These are phyloP conservation scores for Mesocentrotus franciscanus DNA, from an alignment of 53 echinoderm and acorn worm species.

Conservation along the genomic window DNA sequence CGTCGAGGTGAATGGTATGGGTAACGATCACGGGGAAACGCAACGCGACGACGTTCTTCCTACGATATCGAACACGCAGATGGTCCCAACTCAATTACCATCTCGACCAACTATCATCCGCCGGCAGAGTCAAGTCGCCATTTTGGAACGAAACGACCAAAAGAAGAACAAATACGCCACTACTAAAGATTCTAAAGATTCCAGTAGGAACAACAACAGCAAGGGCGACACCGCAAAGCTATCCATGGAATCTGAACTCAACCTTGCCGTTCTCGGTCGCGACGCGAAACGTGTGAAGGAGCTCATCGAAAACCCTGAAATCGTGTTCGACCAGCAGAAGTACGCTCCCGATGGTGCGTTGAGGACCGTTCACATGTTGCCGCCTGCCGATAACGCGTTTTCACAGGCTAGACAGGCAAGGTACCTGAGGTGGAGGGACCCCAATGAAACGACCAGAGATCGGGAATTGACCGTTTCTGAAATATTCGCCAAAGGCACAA, in stretches of 20 bases:
- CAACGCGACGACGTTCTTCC: conserved; percentile 29
- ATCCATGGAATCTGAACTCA: conserved; percentile 14
- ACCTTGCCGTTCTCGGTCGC: conserved; percentile 19
- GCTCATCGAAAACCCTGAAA: conserved; percentile 78
- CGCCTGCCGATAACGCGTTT: conserved; percentile 75
- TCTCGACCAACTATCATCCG: conserved; percentile 53
- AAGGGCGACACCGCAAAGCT: conserved; percentile 29
- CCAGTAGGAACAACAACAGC: background rate
- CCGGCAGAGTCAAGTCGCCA: conserved; percentile 62
- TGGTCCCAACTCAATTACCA: conserved; percentile 22
- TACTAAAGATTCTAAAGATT: background rate
- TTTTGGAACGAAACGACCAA: conserved; percentile 58
- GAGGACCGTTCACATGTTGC: conserved; percentile 90
- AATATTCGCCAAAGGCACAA: conserved; percentile 71
- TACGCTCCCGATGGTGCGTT: conserved; percentile 96
- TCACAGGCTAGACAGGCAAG: conserved; percentile 87
- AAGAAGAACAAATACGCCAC: conserved; percentile 54
- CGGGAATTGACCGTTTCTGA: conserved; percentile 75
- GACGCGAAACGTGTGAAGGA: conserved; percentile 61
- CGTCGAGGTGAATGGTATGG: background rate
- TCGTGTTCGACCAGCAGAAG: conserved; percentile 86
- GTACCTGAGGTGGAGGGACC: conserved; percentile 88
- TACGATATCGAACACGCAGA: background rate
- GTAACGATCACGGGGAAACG: background rate
- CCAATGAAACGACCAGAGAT: conserved; percentile 62